Evolutionary conservation across 2,113 vertebrate species (phyloP).

Genomic region (Tretioscincus oriximinensis): DNA sequence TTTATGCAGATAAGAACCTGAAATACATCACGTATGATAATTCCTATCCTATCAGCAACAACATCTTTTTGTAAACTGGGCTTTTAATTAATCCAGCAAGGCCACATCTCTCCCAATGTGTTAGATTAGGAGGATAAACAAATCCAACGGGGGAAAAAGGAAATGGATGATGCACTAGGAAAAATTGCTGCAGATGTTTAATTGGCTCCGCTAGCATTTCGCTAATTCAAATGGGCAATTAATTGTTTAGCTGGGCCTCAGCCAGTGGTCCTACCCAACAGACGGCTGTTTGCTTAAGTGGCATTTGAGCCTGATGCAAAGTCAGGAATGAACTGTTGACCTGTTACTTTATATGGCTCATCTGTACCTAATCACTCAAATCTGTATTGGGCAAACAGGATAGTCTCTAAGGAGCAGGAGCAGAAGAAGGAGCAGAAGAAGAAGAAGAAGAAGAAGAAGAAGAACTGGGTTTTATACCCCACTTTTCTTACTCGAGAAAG

Average conservation of each 20-base stretch:
- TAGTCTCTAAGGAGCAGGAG: too few species aligned
- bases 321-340: not conserved
- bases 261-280: not conserved
- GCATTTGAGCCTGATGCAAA: not conserved
- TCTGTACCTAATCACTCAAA: too few species aligned
- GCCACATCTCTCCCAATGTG: constrained; percentile 19
- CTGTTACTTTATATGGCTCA: not conserved
- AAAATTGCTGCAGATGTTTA: constrained; percentile 7
- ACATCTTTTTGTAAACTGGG: constrained; percentile 36
- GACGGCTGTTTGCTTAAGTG: not conserved
- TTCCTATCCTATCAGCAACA: constrained; percentile 18
- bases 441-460: too few species aligned
- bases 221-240: constrained; percentile 12
- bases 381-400: too few species aligned
- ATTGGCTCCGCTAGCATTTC: constrained; percentile 15
- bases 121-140: constrained; percentile 54
- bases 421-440: too few species aligned
- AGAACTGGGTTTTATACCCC: too few species aligned
- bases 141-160: constrained; percentile 14
- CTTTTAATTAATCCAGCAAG: constrained; percentile 54
- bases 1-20: constrained; percentile 9
- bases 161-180: constrained; percentile 10
- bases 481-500: too few species aligned
- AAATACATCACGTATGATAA: constrained; percentile 5
- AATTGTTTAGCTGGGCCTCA: not conserved